A percentile compares a stretch with the other conserved stretches of the same genome.
Conservation (phyloP, 2,888 invertebrate genomes). For the Antheraea yamamai region DNA sequence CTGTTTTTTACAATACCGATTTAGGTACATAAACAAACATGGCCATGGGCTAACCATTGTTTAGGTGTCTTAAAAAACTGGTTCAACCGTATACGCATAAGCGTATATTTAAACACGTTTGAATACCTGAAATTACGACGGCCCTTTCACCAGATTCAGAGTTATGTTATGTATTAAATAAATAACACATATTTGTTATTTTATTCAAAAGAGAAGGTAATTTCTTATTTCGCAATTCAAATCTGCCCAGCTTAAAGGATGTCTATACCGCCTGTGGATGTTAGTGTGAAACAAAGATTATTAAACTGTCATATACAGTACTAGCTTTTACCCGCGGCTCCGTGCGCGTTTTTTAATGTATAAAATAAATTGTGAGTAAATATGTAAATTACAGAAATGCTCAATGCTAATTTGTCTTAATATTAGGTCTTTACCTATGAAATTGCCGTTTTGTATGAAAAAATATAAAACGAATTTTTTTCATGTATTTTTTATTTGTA, state of each 20-base stretch:
- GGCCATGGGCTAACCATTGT: constrained; percentile 42
- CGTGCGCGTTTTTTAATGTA: too few relatives aligned
- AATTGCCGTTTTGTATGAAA: too few relatives aligned
- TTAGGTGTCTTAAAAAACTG: constrained; percentile 29
- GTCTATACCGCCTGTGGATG: background rate
- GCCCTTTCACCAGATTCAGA: background rate
- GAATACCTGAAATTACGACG: background rate
- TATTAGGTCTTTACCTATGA: too few relatives aligned
- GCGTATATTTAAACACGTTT: constrained; percentile 3
- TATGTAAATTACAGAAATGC: too few relatives aligned
- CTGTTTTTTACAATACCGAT: constrained; percentile 64
- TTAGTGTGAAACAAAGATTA: background rate
- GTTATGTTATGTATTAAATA: background rate
- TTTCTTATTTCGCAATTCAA: background rate
- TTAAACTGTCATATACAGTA: background rate
- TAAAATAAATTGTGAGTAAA: too few relatives aligned
- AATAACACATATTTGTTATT: background rate
- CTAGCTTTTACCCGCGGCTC: too few relatives aligned
- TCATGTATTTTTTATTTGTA: too few relatives aligned
- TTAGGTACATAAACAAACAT: constrained; percentile 52
- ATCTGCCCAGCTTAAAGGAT: background rate
- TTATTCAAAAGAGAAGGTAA: background rate
- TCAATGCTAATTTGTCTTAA: too few relatives aligned
- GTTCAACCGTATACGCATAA: background rate
- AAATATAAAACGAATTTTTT: too few relatives aligned